Percentiles rank a stretch among this genome's conserved stretches.
Evolutionary conservation across 2,797 vertebrate species (phyloP).

Genomic region (Galago senegalensis): DNA sequence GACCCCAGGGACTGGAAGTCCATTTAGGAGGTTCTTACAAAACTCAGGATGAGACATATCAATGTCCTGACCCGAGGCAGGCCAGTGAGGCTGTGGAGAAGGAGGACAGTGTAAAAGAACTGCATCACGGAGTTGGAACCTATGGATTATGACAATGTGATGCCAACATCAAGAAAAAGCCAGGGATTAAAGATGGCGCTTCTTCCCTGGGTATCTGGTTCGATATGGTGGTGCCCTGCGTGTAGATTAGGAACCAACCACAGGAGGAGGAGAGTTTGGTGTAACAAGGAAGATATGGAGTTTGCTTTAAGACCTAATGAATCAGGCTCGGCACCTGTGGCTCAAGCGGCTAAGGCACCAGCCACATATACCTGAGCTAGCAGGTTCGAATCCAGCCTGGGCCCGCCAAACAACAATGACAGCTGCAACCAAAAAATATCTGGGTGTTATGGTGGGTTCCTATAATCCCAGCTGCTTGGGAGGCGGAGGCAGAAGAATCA

Average conservation of each 20-base stretch:
- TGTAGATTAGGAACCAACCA: neutral
- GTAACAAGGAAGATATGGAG: neutral
- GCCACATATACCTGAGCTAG: too few species aligned
- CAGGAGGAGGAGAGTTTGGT: neutral
- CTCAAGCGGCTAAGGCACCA: too few species aligned
- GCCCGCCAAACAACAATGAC: too few species aligned
- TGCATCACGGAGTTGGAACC: neutral
- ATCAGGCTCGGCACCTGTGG: neutral
- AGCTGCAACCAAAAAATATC: too few species aligned
- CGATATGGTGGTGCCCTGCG: neutral
- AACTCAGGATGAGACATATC: neutral
- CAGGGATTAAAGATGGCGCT: neutral
- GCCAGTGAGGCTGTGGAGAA: neutral
- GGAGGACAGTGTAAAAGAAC: neutral
- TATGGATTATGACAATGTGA: neutral
- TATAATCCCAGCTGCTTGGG: too few species aligned
- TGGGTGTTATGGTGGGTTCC: too few species aligned
- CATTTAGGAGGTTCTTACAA: neutral
- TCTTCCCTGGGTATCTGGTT: neutral
- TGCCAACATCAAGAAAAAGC: neutral
- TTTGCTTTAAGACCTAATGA: slow-evolving; percentile 23
- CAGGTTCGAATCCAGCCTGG: too few species aligned
- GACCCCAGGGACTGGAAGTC: neutral
- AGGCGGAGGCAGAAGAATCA: too few species aligned
- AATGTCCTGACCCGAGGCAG: neutral